These are phyloP conservation scores for Slavum lentiscoides DNA, from an alignment of 2,888 invertebrate species.

Conservation along the genomic window DNA sequence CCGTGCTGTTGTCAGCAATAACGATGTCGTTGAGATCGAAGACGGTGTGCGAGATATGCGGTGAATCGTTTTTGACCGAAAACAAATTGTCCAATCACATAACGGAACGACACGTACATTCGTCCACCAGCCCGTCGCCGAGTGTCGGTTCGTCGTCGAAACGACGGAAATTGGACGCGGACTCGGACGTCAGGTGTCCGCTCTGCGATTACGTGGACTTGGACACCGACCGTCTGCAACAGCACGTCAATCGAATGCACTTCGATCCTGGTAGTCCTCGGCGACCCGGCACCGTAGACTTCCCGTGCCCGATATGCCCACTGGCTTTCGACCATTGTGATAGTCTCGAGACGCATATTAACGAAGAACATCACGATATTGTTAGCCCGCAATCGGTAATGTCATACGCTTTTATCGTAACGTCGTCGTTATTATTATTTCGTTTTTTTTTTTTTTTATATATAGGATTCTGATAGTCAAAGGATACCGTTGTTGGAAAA, in stretches of 20 bases:
- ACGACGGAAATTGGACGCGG: conserved; percentile 35
- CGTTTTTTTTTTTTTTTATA: not conserved
- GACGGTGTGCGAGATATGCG: conserved; percentile 48
- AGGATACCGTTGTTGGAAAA: conserved; percentile 43
- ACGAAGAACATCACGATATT: conserved; percentile 81
- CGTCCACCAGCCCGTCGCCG: conserved; percentile 23
- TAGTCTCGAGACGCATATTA: conserved; percentile 82
- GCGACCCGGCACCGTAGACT: conserved; percentile 59
- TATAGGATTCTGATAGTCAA: conserved; percentile 40
- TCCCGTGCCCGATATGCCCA: conserved; percentile 79
- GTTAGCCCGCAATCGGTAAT: conserved; percentile 68
- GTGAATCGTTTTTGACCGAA: conserved; percentile 44
- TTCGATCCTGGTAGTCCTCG: conserved; percentile 78
- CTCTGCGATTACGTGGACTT: conserved; percentile 41
- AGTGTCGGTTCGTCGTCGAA: conserved; percentile 29
- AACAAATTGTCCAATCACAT: conserved; percentile 50
- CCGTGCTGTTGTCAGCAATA: too few species aligned
- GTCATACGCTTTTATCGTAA: too few species aligned
- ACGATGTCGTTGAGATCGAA: conserved; percentile 37
- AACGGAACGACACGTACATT: conserved; percentile 40
- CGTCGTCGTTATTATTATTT: not conserved
- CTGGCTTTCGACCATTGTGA: conserved; percentile 73
- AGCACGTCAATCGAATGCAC: conserved; percentile 82
- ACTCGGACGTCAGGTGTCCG: conserved; percentile 36
- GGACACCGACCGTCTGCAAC: conserved; percentile 60